Evolutionary conservation across 2,113 vertebrate species (phyloP).

Genomic region (Physeter macrocephalus): DNA sequence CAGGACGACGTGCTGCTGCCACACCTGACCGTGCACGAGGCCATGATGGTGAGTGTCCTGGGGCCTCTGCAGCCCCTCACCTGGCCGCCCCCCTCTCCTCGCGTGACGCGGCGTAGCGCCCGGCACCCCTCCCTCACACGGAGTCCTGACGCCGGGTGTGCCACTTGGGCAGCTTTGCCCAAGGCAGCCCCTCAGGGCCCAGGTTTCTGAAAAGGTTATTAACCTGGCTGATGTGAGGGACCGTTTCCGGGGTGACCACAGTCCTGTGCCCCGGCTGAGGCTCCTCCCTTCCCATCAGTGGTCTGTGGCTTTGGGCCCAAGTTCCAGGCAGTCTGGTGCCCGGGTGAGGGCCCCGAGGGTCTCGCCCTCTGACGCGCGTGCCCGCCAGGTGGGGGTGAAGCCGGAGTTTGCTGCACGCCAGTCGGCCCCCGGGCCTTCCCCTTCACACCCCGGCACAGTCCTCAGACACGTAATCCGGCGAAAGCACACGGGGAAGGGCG

Average conservation of each 20-base stretch:
- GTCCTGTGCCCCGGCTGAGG: fast-evolving
- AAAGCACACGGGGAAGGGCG: not conserved
- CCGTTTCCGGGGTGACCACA: not conserved
- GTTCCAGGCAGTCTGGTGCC: not conserved
- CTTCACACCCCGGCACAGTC: fast-evolving
- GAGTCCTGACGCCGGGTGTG: fast-evolving
- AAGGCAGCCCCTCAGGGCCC: not conserved
- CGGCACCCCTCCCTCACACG: fast-evolving
- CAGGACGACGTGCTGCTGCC: slow-evolving; percentile 92
- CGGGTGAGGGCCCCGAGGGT: not conserved
- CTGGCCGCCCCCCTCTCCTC: fast-evolving
- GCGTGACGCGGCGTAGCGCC: fast-evolving
- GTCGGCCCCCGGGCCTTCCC: fast-evolving
- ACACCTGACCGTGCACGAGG: slow-evolving; percentile 89
- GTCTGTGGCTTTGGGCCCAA: not conserved
- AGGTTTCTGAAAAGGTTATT: not conserved
- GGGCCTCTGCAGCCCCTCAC: not conserved
- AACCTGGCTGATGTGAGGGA: not conserved
- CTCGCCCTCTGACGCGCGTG: not conserved
- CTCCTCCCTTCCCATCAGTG: not conserved
- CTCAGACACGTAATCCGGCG: not conserved
- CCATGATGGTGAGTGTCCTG: slow-evolving; percentile 87
- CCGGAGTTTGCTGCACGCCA: not conserved
- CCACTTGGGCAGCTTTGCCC: not conserved
- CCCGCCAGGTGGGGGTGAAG: too few relatives aligned